Evolutionary conservation across 2,113 vertebrate species (phyloP).

Genomic region (Triplophysa dalaica): DNA sequence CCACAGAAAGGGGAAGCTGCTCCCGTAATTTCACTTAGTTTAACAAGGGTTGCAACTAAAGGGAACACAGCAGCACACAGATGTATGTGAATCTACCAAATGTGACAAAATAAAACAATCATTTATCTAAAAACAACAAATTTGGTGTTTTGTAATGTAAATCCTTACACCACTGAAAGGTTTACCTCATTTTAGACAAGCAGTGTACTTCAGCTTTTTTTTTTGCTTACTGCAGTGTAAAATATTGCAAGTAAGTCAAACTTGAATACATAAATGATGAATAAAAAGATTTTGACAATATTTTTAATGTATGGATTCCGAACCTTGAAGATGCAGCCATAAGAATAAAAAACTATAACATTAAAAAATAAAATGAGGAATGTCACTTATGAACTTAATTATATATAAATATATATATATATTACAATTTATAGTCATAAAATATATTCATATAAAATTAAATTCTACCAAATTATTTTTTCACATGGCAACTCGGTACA

Average conservation of each 20-base stretch:
- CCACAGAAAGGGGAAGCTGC: constrained; percentile 57
- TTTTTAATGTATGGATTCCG: not conserved
- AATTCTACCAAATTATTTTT: too few species aligned
- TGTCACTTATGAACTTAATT: too few species aligned
- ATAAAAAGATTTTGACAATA: not conserved
- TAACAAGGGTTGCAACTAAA: constrained; percentile 37
- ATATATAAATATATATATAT: too few species aligned
- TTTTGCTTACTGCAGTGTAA: not conserved
- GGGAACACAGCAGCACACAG: constrained; percentile 9
- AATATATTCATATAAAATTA: too few species aligned
- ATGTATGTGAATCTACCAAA: not conserved
- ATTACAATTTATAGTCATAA: too few species aligned
- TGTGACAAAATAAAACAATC: constrained; percentile 9
- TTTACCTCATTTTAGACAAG: not conserved
- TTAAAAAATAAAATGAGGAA: too few species aligned
- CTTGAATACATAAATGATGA: not conserved
- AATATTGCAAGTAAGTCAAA: not conserved
- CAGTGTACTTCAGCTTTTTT: not conserved
- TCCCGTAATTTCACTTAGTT: constrained; percentile 40
- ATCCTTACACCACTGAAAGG: not conserved
- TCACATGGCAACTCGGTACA: too few species aligned
- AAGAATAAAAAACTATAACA: not conserved
- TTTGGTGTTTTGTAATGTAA: constrained; percentile 18
- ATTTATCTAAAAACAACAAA: not conserved
- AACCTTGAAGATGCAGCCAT: not conserved